Percentiles rank a stretch among this genome's conserved stretches.
Evolutionary conservation across 2,888 invertebrate species (phyloP).

Genomic region (Agonopterix alstromeriana): DNA sequence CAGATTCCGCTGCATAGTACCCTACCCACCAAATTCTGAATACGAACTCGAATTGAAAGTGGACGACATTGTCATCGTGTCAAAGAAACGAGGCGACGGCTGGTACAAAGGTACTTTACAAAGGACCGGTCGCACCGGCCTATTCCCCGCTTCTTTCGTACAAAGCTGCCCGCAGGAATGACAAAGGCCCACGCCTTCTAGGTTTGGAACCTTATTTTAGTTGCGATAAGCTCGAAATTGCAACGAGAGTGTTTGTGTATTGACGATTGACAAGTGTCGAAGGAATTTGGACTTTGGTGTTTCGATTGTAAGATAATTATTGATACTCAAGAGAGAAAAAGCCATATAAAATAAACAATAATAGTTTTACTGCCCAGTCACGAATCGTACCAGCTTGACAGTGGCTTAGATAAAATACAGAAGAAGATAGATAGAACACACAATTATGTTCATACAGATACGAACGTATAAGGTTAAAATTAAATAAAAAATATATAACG

Average conservation of each 20-base stretch:
- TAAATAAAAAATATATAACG: too few species aligned
- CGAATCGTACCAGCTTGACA: too few species aligned
- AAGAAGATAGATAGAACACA: too few species aligned
- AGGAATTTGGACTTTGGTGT: too few species aligned
- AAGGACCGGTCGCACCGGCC: conserved; percentile 93
- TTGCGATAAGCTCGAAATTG: neutral
- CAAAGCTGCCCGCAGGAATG: conserved; percentile 74
- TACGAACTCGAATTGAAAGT: conserved; percentile 93
- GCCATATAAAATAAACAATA: neutral
- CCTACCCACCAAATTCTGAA: conserved; percentile 96
- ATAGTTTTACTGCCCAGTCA: too few species aligned
- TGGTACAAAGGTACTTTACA: conserved; percentile 97
- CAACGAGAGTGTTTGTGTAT: neutral
- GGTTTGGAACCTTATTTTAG: conserved; percentile 32
- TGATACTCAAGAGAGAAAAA: neutral
- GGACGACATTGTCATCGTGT: conserved; percentile 93
- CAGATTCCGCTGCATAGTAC: conserved; percentile 93
- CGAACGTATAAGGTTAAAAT: too few species aligned
- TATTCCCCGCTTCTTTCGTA: conserved; percentile 96
- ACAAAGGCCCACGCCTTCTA: conserved; percentile 28
- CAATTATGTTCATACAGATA: too few species aligned
- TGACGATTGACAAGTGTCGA: neutral
- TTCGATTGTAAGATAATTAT: neutral
- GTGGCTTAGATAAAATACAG: too few species aligned
- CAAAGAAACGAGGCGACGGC: conserved; percentile 94